phyloP scores from a whole-genome alignment of 1,140 invertebrate genomes.

The Drosophila kohkoa region DNA sequence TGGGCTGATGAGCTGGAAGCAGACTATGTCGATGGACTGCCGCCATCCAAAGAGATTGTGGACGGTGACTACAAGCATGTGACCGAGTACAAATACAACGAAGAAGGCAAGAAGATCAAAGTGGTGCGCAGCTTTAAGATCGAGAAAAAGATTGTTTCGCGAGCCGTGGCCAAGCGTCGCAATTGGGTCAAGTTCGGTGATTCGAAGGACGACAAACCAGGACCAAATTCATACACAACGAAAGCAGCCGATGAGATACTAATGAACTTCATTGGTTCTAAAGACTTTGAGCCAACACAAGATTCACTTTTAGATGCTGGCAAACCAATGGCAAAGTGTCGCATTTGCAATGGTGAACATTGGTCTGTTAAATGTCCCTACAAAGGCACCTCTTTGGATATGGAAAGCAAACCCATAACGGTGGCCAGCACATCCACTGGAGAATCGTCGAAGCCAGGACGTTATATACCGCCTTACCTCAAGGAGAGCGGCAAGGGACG shows the following conservation, averaged over 20 bases:
- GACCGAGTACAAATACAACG: slow-evolving; percentile 96
- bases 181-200: slow-evolving; percentile 98
- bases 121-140: slow-evolving; percentile 96
- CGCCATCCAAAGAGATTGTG: slow-evolving; percentile 91
- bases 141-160: slow-evolving; percentile 95
- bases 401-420: slow-evolving; percentile 73
- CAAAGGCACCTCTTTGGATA: slow-evolving; percentile 93
- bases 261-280: slow-evolving; percentile 95
- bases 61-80: slow-evolving; percentile 96
- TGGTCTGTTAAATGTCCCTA: slow-evolving; percentile 99
- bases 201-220: slow-evolving; percentile 94
- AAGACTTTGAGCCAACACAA: slow-evolving; percentile 93
- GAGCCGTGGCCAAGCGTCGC: slow-evolving; percentile 95
- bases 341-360: slow-evolving; percentile 98
- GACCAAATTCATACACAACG: slow-evolving; percentile 98
- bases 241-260: slow-evolving; percentile 97
- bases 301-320: slow-evolving; percentile 87
- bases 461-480: slow-evolving; percentile 94
- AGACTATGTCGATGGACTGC: slow-evolving; percentile 90
- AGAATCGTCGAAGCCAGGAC: slow-evolving; percentile 85
- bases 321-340: slow-evolving; percentile 93
- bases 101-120: slow-evolving; percentile 95
- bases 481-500: slow-evolving; percentile 92
- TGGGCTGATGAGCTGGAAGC: slow-evolving; percentile 97
- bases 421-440: slow-evolving; percentile 61